These are phyloP conservation scores for Picathartes gymnocephalus DNA, from an alignment of 2,113 vertebrate species.

Conservation along the genomic window DNA sequence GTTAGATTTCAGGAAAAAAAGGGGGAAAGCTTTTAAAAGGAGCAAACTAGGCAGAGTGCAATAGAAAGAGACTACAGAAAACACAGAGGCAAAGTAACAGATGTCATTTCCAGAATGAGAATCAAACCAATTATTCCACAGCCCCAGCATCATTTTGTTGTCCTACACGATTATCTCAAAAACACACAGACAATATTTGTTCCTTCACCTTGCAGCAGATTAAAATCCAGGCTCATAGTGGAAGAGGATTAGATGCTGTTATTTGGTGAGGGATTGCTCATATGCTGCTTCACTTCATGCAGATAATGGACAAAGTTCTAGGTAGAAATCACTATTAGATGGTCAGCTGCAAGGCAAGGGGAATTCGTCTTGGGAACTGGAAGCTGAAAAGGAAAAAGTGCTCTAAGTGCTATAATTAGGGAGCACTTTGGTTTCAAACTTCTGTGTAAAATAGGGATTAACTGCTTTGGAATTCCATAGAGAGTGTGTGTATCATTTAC, in stretches of 20 bases:
- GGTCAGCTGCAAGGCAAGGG: not conserved
- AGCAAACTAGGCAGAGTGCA: not conserved
- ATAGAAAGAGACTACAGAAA: not conserved
- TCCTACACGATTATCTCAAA: not conserved
- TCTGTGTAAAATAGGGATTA: not conserved
- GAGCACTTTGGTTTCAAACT: not conserved
- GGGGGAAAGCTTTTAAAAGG: not conserved
- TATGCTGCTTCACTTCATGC: not conserved
- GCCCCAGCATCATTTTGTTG: accelerated
- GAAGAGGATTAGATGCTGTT: not conserved
- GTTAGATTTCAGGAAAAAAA: not conserved
- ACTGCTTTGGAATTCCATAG: not conserved
- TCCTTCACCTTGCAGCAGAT: not conserved
- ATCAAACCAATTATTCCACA: not conserved
- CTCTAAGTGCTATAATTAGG: accelerated
- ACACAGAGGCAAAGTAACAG: not conserved
- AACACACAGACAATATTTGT: not conserved
- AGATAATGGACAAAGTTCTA: not conserved
- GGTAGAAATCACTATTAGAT: not conserved
- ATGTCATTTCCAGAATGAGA: not conserved
- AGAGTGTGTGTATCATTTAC: not conserved
- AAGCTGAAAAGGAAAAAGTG: not conserved
- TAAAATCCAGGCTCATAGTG: not conserved
- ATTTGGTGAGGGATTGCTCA: not conserved
- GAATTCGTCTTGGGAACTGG: not conserved